Evolutionary conservation across 1,140 invertebrate genomes (phyloP), one percentile per base, ranked within the genome.

Genomic region (Spodoptera litura): DNA sequence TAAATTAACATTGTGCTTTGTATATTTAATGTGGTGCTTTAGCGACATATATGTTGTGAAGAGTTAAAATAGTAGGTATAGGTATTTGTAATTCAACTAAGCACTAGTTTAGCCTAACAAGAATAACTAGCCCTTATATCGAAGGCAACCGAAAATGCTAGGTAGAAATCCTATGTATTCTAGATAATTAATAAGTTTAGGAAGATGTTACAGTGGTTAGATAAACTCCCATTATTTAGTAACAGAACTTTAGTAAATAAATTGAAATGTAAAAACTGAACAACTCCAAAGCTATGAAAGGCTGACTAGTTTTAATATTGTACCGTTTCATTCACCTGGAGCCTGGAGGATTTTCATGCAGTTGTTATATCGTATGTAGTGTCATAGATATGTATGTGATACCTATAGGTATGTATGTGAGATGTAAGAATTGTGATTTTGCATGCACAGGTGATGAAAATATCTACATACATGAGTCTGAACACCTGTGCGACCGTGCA

Each of bases 231-330:
- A 44, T 44, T 10, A 44, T 8, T 4, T 8, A 44, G 20, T 20
- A 20, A 20, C 20, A 20, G 20, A 6, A 10, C 38, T 44, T 44
- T 6, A 44, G 35, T 72, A 35, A 70, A 2, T 53, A 20, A 35
- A 53, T 15, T 71, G 31, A 38, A 71, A 15, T 38, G 35, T 66
- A 56, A 8, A 6, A 51, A 62, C 15, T 27, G 49, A 52, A 62
- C 10, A 9, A 52, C 8, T 53, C 64, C 44, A 75, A 75, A 31
- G 44, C 59, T 64, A 44, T 55, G 9, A 73, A 83, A 83, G 81
- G 81, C 81, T 82, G 81, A 83, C 64, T 84, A 84, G 72, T 38
- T 77, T 73, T 74, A 74, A 61, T 61, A 74, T 74, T 74, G 71
- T 74, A 44, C 38, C 35, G 56, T 74, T 61, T 5, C 27, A 55